Evolutionary conservation across 2,113 vertebrate species (phyloP).

Genomic region (Aspiorhynchus laticeps): DNA sequence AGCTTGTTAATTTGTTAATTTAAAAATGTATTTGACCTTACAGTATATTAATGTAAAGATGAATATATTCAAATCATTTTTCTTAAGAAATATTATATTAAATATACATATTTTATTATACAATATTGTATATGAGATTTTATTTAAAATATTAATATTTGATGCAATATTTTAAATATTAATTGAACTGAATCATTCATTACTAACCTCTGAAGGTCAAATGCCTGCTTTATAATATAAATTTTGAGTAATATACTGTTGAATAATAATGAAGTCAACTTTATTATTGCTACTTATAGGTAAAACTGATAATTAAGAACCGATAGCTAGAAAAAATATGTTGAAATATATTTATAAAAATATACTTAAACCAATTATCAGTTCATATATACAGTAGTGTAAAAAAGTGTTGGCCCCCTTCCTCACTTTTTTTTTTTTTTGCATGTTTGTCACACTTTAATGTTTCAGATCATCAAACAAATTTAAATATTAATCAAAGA

Average conservation of each 20-base stretch:
- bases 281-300: not conserved
- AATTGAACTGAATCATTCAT: not conserved
- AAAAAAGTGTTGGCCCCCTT: too few relatives aligned
- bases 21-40: not conserved
- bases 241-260: not conserved
- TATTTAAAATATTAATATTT: not conserved
- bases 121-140: not conserved
- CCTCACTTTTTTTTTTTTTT: too few relatives aligned
- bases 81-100: not conserved
- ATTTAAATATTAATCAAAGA: too few relatives aligned
- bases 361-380: not conserved
- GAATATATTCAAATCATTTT: not conserved
- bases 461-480: too few relatives aligned
- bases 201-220: not conserved
- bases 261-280: not conserved
- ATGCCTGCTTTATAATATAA: not conserved
- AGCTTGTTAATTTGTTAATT: not conserved
- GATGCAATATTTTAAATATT: not conserved
- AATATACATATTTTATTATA: not conserved
- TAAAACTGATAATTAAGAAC: not conserved
- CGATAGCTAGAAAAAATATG: not conserved
- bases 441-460: too few relatives aligned
- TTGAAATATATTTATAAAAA: not conserved
- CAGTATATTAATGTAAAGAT: not conserved
- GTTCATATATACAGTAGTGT: too few relatives aligned